These are phyloP conservation scores for Sycophila texana DNA, from an alignment of 2,888 invertebrate species.

Conservation along the genomic window DNA sequence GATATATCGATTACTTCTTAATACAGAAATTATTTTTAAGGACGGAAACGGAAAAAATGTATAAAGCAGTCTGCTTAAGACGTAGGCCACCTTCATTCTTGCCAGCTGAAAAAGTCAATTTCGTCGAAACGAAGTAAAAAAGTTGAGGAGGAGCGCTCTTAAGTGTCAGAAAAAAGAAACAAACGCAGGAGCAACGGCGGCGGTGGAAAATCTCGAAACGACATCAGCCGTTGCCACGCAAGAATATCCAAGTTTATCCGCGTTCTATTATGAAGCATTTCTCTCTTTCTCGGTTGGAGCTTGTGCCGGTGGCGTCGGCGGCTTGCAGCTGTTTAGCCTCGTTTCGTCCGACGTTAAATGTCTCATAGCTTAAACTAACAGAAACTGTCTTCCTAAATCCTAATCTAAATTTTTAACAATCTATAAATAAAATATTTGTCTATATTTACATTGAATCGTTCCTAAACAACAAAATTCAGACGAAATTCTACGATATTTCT, in stretches of 20 bases:
- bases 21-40: too few species aligned
- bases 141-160: neutral
- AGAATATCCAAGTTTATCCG: conserved; percentile 60
- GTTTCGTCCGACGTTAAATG: conserved; percentile 56
- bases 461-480: too few species aligned
- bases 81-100: neutral
- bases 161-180: conserved; percentile 6
- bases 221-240: conserved; percentile 28
- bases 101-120: neutral
- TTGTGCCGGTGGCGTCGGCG: conserved; percentile 35
- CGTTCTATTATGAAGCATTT: conserved; percentile 61
- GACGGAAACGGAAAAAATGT: too few species aligned
- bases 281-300: conserved; percentile 47
- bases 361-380: conserved; percentile 51
- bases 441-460: neutral
- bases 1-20: too few species aligned
- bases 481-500: too few species aligned
- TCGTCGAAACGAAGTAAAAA: neutral
- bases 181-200: neutral
- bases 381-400: conserved; percentile 4
- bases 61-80: too few species aligned
- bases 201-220: conserved; percentile 41
- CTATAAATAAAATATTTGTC: conserved; percentile 4
- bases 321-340: conserved; percentile 62
- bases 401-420: neutral